These are phyloP conservation scores for Anastrepha ludens DNA, from an alignment of 1,140 invertebrate species.

Conservation along the genomic window DNA sequence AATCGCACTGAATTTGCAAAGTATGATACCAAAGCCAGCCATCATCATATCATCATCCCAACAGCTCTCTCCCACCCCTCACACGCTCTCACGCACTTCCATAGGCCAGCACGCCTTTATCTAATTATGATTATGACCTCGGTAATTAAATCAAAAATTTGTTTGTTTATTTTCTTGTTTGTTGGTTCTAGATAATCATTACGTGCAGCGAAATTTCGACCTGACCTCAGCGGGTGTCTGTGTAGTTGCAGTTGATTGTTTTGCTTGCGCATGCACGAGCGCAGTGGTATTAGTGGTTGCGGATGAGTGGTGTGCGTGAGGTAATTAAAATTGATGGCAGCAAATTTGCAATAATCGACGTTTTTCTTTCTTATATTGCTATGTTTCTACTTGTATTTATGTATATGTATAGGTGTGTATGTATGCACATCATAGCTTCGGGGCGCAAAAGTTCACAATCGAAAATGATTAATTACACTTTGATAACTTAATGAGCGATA, in stretches of 20 bases:
- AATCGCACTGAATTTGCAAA: background rate
- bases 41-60: no score
- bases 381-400: background rate
- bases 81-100: no score
- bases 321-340: conserved; percentile 41
- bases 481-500: conserved; percentile 44
- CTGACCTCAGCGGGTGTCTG: background rate
- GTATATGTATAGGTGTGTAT: no score
- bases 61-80: background rate
- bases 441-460: conserved; percentile 29
- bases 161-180: conserved; percentile 34
- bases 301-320: no score
- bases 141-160: conserved; percentile 35
- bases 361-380: background rate
- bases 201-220: background rate
- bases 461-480: conserved; percentile 54
- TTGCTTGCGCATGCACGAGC: no score
- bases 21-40: no score
- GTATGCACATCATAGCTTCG: background rate
- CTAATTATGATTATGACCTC: conserved; percentile 34
- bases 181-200: background rate
- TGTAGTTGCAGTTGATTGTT: background rate
- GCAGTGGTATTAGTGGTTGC: no score
- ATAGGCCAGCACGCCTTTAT: background rate
- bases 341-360: conserved; percentile 49